These are phyloP conservation scores for Xestia c-nigrum DNA, from an alignment of 2,888 invertebrate species.

Conservation along the genomic window DNA sequence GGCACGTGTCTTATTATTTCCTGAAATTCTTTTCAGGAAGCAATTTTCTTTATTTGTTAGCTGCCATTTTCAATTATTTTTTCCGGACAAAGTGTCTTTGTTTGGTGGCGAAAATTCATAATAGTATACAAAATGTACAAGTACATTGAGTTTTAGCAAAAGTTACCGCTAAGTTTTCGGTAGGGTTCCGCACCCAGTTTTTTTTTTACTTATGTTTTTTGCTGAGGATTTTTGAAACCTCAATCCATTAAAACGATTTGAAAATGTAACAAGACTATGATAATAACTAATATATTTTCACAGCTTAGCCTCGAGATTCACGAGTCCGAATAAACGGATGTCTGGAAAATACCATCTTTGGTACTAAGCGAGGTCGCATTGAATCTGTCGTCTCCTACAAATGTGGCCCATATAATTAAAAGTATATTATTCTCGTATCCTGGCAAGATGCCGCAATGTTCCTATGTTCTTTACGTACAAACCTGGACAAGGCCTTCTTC, in stretches of 20 bases:
- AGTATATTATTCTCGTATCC: conserved; percentile 51
- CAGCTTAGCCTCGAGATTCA: conserved; percentile 2
- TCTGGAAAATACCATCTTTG: conserved; percentile 15
- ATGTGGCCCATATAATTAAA: conserved; percentile 39
- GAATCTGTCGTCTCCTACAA: conserved; percentile 3
- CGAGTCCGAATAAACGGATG: neutral
- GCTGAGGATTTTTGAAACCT: neutral
- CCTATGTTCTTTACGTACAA: conserved; percentile 31
- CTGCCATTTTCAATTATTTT: conserved; percentile 14
- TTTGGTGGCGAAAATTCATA: neutral
- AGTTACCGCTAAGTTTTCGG: neutral
- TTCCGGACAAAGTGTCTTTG: neutral
- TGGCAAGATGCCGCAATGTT: conserved; percentile 59
- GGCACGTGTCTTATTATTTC: conserved; percentile 32
- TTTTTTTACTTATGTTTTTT: neutral
- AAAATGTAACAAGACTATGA: neutral
- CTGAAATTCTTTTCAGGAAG: conserved; percentile 24
- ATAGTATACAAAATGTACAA: neutral
- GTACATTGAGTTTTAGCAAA: neutral
- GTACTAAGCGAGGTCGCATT: neutral
- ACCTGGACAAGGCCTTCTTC: conserved; percentile 49
- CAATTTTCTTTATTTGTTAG: conserved; percentile 32
- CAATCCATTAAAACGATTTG: neutral
- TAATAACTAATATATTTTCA: neutral
- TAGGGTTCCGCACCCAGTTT: neutral